Conservation (phyloP, 2,888 invertebrate species). For the Dicycla oo region DNA sequence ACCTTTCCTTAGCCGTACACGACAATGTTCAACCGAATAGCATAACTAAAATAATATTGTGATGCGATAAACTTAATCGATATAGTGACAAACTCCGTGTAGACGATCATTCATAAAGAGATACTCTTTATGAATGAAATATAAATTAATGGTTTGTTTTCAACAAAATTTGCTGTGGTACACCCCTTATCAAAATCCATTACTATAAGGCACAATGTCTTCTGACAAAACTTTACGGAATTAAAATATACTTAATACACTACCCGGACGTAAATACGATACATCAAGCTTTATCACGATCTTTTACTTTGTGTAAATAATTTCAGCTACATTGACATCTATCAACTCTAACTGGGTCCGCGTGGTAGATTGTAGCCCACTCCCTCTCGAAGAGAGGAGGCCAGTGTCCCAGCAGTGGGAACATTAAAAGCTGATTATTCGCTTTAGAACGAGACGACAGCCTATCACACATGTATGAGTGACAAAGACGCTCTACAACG, state of each 20-base stretch:
- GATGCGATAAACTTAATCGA: constrained; percentile 48
- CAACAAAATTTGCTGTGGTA: constrained; percentile 38
- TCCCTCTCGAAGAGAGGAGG: too few relatives aligned
- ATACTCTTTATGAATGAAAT: constrained; percentile 43
- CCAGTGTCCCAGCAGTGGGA: too few relatives aligned
- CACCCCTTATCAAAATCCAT: constrained; percentile 2
- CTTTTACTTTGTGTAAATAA: too few relatives aligned
- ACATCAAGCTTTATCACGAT: not conserved
- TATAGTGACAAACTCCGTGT: constrained; percentile 31
- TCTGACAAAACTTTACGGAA: not conserved
- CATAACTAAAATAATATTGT: constrained; percentile 52
- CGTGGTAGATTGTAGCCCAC: too few relatives aligned
- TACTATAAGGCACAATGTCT: constrained; percentile 28
- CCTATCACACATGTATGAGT: not conserved
- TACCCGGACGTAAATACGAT: not conserved
- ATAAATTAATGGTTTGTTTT: constrained; percentile 36
- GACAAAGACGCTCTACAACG: not conserved
- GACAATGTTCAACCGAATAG: constrained; percentile 12
- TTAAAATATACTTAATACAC: not conserved
- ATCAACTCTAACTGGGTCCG: too few relatives aligned
- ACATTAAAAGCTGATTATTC: too few relatives aligned
- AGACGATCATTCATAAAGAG: constrained; percentile 38
- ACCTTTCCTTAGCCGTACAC: not conserved
- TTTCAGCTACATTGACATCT: too few relatives aligned
- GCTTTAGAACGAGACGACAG: not conserved